These are phyloP conservation scores for Perca fluviatilis DNA, from an alignment of 2,113 vertebrate species.

Conservation along the genomic window DNA sequence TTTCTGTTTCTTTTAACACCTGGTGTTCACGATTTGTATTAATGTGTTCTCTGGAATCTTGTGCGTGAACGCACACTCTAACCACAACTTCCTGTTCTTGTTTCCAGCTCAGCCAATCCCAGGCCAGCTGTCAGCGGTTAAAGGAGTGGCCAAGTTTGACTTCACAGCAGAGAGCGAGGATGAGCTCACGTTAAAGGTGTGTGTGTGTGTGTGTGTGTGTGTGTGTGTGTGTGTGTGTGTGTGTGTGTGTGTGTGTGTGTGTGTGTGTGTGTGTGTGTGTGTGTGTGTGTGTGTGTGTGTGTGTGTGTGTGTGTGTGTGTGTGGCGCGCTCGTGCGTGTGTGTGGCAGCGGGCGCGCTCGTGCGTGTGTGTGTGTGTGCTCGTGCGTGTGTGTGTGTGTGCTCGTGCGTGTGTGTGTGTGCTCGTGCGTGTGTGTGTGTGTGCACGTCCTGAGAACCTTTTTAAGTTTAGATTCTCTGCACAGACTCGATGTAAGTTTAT, in stretches of 20 bases:
- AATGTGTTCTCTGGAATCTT: no score
- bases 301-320: neutral
- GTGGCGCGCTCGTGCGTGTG: no score
- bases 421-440: neutral
- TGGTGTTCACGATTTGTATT: no score
- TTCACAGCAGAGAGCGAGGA: conserved; percentile 91
- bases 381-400: no score
- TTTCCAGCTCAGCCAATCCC: conserved; percentile 69
- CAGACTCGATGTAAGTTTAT: neutral
- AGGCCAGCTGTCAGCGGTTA: conserved; percentile 61
- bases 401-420: neutral
- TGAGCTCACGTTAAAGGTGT: conserved; percentile 93
- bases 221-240: neutral
- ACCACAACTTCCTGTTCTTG: neutral
- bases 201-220: conserved; percentile 38
- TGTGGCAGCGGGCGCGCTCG: no score
- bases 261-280: neutral
- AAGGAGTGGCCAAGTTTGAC: conserved; percentile 88
- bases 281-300: conserved; percentile 75
- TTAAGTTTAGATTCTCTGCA: neutral
- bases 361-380: conserved; percentile 38
- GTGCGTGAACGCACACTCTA: neutral
- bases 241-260: neutral
- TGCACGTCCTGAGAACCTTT: no score
- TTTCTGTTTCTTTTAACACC: no score